These are phyloP conservation scores for Chondrilla cf. caribensis DNA, from an alignment of 37 sponge, comb jelly and placozoan species.

Conservation along the genomic window DNA sequence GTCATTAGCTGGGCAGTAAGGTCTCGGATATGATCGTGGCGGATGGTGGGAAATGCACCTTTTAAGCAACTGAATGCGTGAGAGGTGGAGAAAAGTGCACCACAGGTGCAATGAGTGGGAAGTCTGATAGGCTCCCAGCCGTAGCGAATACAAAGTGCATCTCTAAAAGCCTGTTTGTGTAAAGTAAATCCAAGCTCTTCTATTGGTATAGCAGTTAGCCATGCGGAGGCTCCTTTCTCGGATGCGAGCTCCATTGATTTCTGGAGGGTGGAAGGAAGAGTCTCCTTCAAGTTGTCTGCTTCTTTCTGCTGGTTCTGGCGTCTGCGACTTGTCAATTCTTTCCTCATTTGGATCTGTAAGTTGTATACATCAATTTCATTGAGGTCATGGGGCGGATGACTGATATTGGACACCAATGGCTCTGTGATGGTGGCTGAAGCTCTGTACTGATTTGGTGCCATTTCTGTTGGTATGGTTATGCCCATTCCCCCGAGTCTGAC, in stretches of 20 bases:
- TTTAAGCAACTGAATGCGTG: conserved; percentile 15
- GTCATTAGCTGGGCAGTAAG: background rate
- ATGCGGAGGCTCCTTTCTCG: conserved; percentile 12
- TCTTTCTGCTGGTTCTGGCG: conserved; percentile 6
- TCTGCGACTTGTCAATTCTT: background rate
- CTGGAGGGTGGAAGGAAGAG: conserved; percentile 8
- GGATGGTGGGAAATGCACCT: conserved; percentile 12
- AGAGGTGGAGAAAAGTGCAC: background rate
- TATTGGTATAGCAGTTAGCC: conserved; percentile 3
- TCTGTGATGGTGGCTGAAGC: background rate
- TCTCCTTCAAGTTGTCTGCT: conserved; percentile 4
- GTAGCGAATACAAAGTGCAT: conserved; percentile 14
- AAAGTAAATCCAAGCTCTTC: conserved; percentile 16
- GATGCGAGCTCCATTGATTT: conserved; percentile 12
- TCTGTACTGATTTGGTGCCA: background rate
- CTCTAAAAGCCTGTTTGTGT: conserved; percentile 17
- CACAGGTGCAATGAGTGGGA: conserved; percentile 4
- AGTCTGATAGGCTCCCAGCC: conserved; percentile 12
- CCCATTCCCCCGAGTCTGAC: background rate
- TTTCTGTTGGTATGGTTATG: background rate
- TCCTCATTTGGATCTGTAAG: conserved; percentile 16
- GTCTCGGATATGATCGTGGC: background rate
- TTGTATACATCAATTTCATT: conserved; percentile 8
- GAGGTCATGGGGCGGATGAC: background rate
- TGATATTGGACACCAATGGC: background rate